These are phyloP conservation scores for Dioctria rufipes DNA, from an alignment of 2,888 invertebrate species.

Conservation along the genomic window DNA sequence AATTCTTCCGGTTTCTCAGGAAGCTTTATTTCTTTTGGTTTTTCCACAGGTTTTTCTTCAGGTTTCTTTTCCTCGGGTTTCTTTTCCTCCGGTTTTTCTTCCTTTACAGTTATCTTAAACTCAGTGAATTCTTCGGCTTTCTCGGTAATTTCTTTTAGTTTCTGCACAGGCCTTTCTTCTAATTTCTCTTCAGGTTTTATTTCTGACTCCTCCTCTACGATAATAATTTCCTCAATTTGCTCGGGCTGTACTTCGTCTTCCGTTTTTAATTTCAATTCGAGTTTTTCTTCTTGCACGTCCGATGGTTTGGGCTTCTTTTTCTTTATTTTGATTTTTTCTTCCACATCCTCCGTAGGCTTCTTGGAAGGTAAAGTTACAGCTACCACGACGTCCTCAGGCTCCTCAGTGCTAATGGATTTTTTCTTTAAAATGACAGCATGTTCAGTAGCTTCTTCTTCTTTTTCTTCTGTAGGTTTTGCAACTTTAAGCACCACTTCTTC, in stretches of 20 bases:
- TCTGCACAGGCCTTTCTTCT: slow-evolving; percentile 60
- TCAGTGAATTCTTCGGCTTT: slow-evolving; percentile 51
- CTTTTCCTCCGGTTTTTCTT: slow-evolving; percentile 58
- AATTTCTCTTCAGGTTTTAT: slow-evolving; percentile 62
- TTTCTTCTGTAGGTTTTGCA: slow-evolving; percentile 57
- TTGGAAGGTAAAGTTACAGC: slow-evolving; percentile 45
- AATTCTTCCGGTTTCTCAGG: not conserved
- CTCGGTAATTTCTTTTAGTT: slow-evolving; percentile 54
- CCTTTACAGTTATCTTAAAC: slow-evolving; percentile 63
- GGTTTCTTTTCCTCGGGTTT: slow-evolving; percentile 61
- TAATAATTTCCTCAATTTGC: slow-evolving; percentile 62
- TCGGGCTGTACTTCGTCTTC: slow-evolving; percentile 62
- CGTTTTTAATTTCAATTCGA: slow-evolving; percentile 64
- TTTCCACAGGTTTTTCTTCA: slow-evolving; percentile 60
- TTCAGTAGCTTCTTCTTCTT: slow-evolving; percentile 62
- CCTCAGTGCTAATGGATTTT: slow-evolving; percentile 44
- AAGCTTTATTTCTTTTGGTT: slow-evolving; percentile 53
- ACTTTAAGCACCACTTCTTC: slow-evolving; percentile 34
- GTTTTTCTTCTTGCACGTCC: slow-evolving; percentile 64
- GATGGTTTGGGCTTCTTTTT: slow-evolving; percentile 64
- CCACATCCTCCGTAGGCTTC: slow-evolving; percentile 55
- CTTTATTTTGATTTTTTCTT: slow-evolving; percentile 65
- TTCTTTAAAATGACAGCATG: slow-evolving; percentile 41
- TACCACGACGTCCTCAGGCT: slow-evolving; percentile 47
- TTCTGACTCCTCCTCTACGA: slow-evolving; percentile 60